phyloP scores from a whole-genome alignment of 1,140 invertebrate species.

The Bursaphelenchus mucronatus region DNA sequence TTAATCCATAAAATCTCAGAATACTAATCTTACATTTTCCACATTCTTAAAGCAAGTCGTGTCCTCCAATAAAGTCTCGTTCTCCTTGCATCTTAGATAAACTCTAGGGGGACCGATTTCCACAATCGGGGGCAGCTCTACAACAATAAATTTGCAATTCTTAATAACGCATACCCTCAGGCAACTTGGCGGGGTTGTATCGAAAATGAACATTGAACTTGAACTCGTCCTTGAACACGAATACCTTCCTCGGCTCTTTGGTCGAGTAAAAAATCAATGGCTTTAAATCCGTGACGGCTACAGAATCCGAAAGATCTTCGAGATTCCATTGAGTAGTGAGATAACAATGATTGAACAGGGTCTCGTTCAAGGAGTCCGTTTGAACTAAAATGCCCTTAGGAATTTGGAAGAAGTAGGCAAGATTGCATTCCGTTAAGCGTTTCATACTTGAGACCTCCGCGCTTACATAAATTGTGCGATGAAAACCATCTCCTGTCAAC shows the following conservation, averaged over 20 bases:
- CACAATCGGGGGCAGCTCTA: not conserved
- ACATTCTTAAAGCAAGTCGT: conserved; percentile 2
- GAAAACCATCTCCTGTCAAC: conserved; percentile 13
- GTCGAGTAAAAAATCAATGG: conserved; percentile 14
- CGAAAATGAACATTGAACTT: conserved; percentile 17
- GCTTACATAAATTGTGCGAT: conserved; percentile 2
- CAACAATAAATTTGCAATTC: not conserved
- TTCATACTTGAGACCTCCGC: conserved; percentile 14
- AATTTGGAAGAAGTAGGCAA: conserved; percentile 14
- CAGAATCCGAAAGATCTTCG: not conserved
- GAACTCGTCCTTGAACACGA: conserved; percentile 15
- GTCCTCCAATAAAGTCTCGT: conserved; percentile 11
- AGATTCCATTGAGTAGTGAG: conserved; percentile 9
- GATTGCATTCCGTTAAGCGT: conserved; percentile 9
- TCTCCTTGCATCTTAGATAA: conserved; percentile 10
- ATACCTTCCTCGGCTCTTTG: conserved; percentile 7
- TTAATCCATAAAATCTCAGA: not conserved
- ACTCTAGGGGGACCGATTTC: not conserved
- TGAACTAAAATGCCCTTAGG: conserved; percentile 9
- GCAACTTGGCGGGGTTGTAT: conserved; percentile 9
- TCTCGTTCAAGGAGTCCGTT: conserved; percentile 8
- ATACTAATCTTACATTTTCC: not conserved
- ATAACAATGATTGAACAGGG: conserved; percentile 17
- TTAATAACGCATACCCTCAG: not conserved
- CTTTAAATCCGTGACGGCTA: not conserved